Conservation (phyloP, 2,797 vertebrate genomes). For the Calcarius lapponicus region DNA sequence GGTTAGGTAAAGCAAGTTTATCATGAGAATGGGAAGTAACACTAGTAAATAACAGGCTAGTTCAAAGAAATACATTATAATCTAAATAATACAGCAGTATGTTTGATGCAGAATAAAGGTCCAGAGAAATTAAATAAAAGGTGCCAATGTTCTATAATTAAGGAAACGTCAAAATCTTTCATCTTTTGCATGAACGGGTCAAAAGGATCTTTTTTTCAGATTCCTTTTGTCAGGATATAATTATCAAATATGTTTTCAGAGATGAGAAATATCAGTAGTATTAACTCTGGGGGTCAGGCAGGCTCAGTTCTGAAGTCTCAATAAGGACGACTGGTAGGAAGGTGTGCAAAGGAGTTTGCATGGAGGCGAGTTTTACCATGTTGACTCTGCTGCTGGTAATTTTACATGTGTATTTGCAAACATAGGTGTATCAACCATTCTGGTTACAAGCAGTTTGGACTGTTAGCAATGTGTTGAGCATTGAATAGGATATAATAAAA, state of each 20-base stretch:
- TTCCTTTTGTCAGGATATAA: not conserved
- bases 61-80: not conserved
- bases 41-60: not conserved
- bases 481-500: not conserved
- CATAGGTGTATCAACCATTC: rapidly evolving
- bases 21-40: not conserved
- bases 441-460: too few relatives aligned
- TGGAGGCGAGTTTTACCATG: not conserved
- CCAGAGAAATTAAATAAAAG: not conserved
- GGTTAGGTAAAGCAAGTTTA: not conserved
- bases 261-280: not conserved
- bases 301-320: not conserved
- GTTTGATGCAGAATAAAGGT: not conserved
- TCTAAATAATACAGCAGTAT: not conserved
- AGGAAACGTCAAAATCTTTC: not conserved
- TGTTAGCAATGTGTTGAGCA: not conserved
- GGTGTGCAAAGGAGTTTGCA: not conserved
- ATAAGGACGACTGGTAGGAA: not conserved
- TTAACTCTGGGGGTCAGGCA: not conserved
- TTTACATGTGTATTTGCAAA: not conserved
- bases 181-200: not conserved
- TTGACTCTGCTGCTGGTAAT: not conserved
- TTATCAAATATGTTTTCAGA: not conserved
- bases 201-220: not conserved
- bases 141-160: not conserved